Conservation (phyloP, 2,797 vertebrate species). For the Cottoperca gobio region DNA sequence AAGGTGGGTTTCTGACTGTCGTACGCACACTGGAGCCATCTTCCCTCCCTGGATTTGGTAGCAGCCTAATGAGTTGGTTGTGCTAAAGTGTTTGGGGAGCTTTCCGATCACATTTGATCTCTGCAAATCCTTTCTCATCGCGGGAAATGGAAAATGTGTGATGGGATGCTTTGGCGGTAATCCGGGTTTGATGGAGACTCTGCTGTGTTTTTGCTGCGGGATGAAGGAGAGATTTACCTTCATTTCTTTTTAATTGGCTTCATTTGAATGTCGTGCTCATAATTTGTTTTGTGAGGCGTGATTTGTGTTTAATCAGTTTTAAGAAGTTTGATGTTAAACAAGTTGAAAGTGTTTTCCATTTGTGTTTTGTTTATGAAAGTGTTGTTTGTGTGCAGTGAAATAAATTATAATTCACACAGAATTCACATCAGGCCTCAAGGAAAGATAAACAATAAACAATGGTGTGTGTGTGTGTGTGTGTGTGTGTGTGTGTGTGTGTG, state of each 20-base stretch:
- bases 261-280: constrained; percentile 1
- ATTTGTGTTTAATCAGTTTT: constrained; percentile 5
- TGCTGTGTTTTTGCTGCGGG: constrained; percentile 33
- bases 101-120: constrained; percentile 57
- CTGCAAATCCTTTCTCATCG: constrained; percentile 56
- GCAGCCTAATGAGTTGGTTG: constrained; percentile 47
- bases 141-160: constrained; percentile 33
- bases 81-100: constrained; percentile 41
- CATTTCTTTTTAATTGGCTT: not conserved
- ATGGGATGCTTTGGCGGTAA: constrained; percentile 41
- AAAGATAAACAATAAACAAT: constrained; percentile 24
- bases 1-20: constrained; percentile 1
- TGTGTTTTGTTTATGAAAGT: not conserved
- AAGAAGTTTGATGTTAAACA: constrained; percentile 17
- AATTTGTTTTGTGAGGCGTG: constrained; percentile 1
- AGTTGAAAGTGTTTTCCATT: not conserved
- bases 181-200: constrained; percentile 35
- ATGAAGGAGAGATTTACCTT: constrained; percentile 39
- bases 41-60: constrained; percentile 48
- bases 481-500: too few species aligned
- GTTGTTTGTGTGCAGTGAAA: constrained; percentile 28
- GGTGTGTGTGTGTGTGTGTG: too few species aligned
- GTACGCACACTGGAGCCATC: constrained; percentile 3
- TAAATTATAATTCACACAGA: constrained; percentile 6
- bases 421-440: constrained; percentile 25